phyloP scores from a whole-genome alignment of 1,140 invertebrate genomes.

The Leptestheria dahalacensis region DNA sequence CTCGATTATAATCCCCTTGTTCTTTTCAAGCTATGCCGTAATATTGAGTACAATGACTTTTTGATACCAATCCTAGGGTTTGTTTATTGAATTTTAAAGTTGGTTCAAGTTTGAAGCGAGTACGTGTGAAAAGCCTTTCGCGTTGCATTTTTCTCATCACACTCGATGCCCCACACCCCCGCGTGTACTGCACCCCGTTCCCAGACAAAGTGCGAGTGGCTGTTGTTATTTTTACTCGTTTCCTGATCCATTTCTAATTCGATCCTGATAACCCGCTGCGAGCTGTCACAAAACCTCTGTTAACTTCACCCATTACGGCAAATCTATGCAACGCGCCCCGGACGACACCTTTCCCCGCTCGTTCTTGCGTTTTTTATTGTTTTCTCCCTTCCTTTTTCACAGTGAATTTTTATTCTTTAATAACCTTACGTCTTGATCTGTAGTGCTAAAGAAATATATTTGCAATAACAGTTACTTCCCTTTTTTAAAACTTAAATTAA shows the following conservation, averaged over 20 bases:
- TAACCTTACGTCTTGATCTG: slow-evolving; percentile 5
- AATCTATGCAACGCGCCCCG: not conserved
- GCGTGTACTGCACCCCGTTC: no score
- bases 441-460: slow-evolving; percentile 14
- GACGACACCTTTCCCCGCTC: no score
- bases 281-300: no score
- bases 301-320: not conserved
- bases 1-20: not conserved
- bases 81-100: not conserved
- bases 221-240: no score
- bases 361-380: not conserved
- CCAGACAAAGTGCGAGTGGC: no score
- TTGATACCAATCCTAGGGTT: not conserved
- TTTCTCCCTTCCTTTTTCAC: not conserved
- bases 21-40: not conserved
- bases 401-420: not conserved
- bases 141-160: not conserved
- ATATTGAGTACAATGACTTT: not conserved
- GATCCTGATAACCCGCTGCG: no score
- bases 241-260: no score
- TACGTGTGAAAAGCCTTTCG: not conserved
- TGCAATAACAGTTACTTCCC: slow-evolving; percentile 12
- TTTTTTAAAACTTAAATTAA: no score
- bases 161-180: no score
- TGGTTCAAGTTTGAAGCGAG: not conserved